Evolutionary conservation across 2,888 invertebrate genomes (phyloP), one percentile per base, ranked within the genome.

Genomic region (Harpalus rufipes): DNA sequence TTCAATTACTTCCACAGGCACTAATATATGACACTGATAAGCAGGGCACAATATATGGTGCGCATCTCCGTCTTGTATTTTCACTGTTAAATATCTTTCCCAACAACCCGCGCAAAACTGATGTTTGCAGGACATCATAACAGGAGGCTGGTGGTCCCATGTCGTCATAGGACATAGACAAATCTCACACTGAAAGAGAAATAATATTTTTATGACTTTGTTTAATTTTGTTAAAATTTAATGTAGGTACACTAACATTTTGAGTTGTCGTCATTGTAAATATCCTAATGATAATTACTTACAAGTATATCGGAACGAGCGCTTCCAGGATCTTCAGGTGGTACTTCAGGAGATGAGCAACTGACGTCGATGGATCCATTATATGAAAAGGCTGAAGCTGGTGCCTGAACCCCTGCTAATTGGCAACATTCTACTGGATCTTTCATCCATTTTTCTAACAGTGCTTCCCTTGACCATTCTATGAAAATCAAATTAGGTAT

Each of bases 401-500:
- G 94, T 8, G 94, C 93, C 87, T 93, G 93, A 65, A 95, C 94
- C 85, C 95, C 94, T 85, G 94, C 94, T 86, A 92, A 91, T 88
- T 94, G 93, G 89, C 95, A 95, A 88, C 94, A 94, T 84, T 92
- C 92, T 0, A 93, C 91, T 0, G 95, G 92, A 89, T 95, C 94
- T 86, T 92, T 92, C 93, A 95, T 94, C 95, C 95, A 95, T 85
- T 93, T 92, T 89, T 94, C 94, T 84, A 95, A 90, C 68, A 95
- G 90, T 56, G 92, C 91, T 88, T 95, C 94, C 87, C 94, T 91
- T 4, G 94, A 95, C 95, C 95, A 95, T 90, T 95, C 95, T 95
- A 89, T 25, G 89, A 89, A 74, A 44, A 74, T 6, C 18, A 63
- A 21, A 14, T 3, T 3, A 14, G 7, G 1, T 59, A 8, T 59